Conservation (phyloP, 37 sponge, comb jelly and placozoan genomes). For the Ianthella basta region DNA sequence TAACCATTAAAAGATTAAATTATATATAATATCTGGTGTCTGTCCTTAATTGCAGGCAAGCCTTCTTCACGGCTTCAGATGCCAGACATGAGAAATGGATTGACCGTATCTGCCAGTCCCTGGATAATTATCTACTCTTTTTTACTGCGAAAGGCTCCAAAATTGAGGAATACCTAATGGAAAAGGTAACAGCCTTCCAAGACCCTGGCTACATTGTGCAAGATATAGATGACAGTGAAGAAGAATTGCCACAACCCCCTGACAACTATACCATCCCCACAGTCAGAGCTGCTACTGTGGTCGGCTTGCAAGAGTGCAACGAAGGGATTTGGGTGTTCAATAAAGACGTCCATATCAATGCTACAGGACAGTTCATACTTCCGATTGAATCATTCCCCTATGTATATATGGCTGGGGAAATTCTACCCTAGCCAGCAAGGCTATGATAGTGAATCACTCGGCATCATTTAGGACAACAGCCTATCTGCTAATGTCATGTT, state of each 20-base stretch:
- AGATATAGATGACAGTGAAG: too few species aligned
- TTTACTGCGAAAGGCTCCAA: too few species aligned
- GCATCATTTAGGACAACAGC: not conserved
- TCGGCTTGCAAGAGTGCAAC: not conserved
- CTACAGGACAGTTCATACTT: not conserved
- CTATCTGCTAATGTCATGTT: not conserved
- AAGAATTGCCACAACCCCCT: too few species aligned
- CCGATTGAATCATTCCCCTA: not conserved
- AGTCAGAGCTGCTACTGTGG: slow-evolving; percentile 11
- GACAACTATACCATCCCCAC: not conserved
- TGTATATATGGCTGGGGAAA: not conserved
- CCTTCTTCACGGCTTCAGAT: too few species aligned
- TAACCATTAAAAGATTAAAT: too few species aligned
- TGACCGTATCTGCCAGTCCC: too few species aligned
- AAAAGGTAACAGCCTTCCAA: not conserved
- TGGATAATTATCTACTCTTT: too few species aligned
- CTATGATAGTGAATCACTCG: not conserved
- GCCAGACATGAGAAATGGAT: too few species aligned
- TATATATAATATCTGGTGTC: too few species aligned
- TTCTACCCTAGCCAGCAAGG: not conserved
- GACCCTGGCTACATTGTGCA: too few species aligned
- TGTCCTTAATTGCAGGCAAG: too few species aligned
- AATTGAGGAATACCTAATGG: too few species aligned
- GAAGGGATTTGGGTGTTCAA: slow-evolving; percentile 24
- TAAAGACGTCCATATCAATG: not conserved